Evolutionary conservation across 2,797 vertebrate species (phyloP), one percentile per base, ranked within the genome.

Genomic region (Lycodopsis pacificus): DNA sequence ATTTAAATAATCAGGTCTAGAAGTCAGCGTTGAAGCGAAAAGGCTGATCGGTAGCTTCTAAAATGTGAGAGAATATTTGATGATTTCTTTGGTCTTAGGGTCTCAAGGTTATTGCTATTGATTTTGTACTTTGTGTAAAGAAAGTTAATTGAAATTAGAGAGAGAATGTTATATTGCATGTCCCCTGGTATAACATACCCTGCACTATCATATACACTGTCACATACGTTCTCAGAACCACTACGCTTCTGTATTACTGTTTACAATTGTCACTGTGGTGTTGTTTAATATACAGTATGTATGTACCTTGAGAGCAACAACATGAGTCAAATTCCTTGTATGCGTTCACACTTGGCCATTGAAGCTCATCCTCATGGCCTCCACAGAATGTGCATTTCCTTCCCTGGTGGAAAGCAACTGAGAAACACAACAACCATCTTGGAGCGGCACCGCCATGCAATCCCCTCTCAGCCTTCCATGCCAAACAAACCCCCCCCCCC

Each of bases 361-460:
- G 12, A 65, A 46, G 25, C 11, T n/a, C 19, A 49, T 32, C 13
- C 6, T 32, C 20, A 66, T n/a, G 51, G 25, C 42, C 27, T 53
- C 8, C 53, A 17, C 49, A 56, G 58, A 71, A n/a, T 67, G 65
- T 64, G 62, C 62, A 32, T 78, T 74, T 68, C 62, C 48, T 36
- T 70, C 38, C 49, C 32, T 34, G 48, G 56, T 4, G 49, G 71
- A 40, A 57, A 76, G 15, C 25, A 54, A 44, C 15, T 51, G 40
- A 67, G 77, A 82, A 65, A 79, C 51, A 75, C 76, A 46, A 46
- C 53, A 46, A 30, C 54, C 65, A 32, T 77, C 76, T 79, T 77
- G 62, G 69, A 81, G 59, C 79, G 25, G 70, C 30, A 42, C 46
- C 65, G 44, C 38, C 62, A 56, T 49, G 63, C 66, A 67, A 15